A percentile compares a stretch with the other conserved stretches of the same genome.
Conservation (phyloP, 2,888 invertebrate species). For the Dolichomitus sp. region DNA sequence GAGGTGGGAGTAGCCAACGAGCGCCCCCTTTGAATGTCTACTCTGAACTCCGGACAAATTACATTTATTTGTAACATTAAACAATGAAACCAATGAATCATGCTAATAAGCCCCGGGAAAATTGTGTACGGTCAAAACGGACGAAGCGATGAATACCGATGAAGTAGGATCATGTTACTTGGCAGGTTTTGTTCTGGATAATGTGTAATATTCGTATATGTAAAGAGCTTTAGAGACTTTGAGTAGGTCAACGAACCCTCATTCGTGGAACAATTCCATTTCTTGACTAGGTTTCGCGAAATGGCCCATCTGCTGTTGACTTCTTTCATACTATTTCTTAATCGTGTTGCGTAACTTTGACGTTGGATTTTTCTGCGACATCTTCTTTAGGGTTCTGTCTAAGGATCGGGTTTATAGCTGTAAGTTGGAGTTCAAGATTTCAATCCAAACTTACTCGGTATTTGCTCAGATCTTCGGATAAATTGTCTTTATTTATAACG, state of each 20-base stretch:
- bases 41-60: conserved; percentile 68
- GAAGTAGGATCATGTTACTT: not conserved
- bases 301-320: not conserved
- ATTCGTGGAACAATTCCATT: conserved; percentile 10
- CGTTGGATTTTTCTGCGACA: too few relatives aligned
- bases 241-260: conserved; percentile 10
- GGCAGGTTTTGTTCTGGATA: not conserved
- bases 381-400: too few relatives aligned
- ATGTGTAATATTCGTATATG: not conserved
- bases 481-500: conserved; percentile 55
- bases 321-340: not conserved
- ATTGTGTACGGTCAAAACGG: not conserved
- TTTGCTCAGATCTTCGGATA: conserved; percentile 69
- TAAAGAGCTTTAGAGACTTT: not conserved
- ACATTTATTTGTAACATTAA: conserved; percentile 52
- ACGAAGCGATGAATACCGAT: not conserved
- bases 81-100: conserved; percentile 54
- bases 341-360: too few relatives aligned
- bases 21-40: conserved; percentile 67
- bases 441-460: conserved; percentile 18
- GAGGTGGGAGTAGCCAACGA: conserved; percentile 44
- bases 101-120: conserved; percentile 13
- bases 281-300: not conserved
- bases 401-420: too few relatives aligned
- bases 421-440: too few relatives aligned